Evolutionary conservation across 53 echinoderm and acorn worm genomes (phyloP).

Genomic region (Apostichopus leukothele): DNA sequence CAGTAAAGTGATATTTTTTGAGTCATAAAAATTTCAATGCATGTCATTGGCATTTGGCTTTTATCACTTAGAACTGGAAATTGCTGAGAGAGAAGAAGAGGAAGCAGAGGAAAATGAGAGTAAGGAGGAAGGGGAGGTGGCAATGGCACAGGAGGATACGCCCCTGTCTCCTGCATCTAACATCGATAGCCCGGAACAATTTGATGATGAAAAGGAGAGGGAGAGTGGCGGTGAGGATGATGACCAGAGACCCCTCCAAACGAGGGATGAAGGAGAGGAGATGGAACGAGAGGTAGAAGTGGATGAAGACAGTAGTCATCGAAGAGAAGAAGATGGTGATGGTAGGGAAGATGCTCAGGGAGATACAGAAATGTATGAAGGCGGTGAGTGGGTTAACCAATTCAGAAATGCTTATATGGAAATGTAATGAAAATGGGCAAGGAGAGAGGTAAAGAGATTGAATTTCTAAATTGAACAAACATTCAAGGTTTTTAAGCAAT

Average conservation of each 20-base stretch:
- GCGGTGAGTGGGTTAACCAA: background rate
- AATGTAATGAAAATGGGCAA: too few relatives aligned
- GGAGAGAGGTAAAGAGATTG: too few relatives aligned
- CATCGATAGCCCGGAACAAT: conserved; percentile 26
- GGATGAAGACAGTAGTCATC: conserved; percentile 20
- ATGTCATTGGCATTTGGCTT: background rate
- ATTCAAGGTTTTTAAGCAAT: too few relatives aligned
- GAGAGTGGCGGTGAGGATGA: conserved; percentile 7
- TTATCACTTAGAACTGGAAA: background rate
- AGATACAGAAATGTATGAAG: conserved; percentile 39
- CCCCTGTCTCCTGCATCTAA: conserved; percentile 24
- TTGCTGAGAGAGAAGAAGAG: background rate
- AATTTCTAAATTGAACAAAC: too few relatives aligned
- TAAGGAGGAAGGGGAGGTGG: background rate
- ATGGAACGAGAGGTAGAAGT: conserved; percentile 47
- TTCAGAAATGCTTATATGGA: too few relatives aligned
- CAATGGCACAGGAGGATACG: background rate
- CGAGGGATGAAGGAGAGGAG: conserved; percentile 30
- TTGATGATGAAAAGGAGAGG: conserved; percentile 33
- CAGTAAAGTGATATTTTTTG: too few relatives aligned
- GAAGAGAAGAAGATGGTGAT: background rate
- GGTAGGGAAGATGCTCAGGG: background rate
- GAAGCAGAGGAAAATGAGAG: conserved; percentile 14
- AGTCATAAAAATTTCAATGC: too few relatives aligned
- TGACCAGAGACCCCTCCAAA: background rate